These are phyloP conservation scores for Hypothenemus hampei DNA, from an alignment of 1,140 invertebrate genomes.

Conservation along the genomic window DNA sequence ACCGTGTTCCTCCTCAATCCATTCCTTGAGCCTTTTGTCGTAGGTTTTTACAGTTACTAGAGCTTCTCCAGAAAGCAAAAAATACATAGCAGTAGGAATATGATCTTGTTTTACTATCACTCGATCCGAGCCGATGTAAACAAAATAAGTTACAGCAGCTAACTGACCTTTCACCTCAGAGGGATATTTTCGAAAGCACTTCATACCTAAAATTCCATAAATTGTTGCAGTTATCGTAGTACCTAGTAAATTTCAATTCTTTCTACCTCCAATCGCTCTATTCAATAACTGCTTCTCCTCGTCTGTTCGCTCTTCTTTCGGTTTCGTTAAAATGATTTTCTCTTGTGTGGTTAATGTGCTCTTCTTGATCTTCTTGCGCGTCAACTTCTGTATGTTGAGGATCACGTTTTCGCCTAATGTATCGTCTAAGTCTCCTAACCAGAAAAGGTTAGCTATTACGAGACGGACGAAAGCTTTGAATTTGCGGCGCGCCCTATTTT, in stretches of 20 bases:
- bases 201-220: constrained; percentile 35
- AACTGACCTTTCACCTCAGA: constrained; percentile 52
- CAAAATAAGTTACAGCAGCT: constrained; percentile 52
- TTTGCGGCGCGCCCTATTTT: constrained; percentile 49
- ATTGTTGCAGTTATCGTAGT: not conserved
- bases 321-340: constrained; percentile 46
- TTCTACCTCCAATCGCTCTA: constrained; percentile 48
- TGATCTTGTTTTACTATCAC: constrained; percentile 55
- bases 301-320: constrained; percentile 47
- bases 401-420: constrained; percentile 52
- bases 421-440: constrained; percentile 49
- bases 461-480: constrained; percentile 53
- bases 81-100: constrained; percentile 51
- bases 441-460: constrained; percentile 52
- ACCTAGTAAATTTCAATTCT: too few species aligned
- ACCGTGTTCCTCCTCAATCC: constrained; percentile 40
- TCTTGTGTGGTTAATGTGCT: constrained; percentile 44
- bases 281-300: constrained; percentile 51
- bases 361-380: constrained; percentile 49
- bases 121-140: constrained; percentile 51
- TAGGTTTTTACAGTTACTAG: constrained; percentile 47
- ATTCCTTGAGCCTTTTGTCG: constrained; percentile 49
- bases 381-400: constrained; percentile 49
- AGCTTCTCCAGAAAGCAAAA: constrained; percentile 55
- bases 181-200: constrained; percentile 54